Evolutionary conservation across 2,797 vertebrate species (phyloP).

Genomic region (Buceros bicornis): DNA sequence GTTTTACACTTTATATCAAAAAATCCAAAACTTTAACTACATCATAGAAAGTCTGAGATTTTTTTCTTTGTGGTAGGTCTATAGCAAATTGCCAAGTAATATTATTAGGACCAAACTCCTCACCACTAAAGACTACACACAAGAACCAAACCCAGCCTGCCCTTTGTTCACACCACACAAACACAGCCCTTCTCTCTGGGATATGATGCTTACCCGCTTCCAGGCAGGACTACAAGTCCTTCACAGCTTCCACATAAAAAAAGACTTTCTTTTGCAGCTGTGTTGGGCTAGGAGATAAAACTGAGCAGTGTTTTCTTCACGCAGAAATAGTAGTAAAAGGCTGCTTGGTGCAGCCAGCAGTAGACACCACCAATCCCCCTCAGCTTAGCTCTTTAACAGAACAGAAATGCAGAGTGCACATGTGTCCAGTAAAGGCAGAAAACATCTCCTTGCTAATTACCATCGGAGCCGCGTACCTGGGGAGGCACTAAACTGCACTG

Average conservation of each 20-base stretch:
- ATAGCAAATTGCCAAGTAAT: not conserved
- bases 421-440: constrained; percentile 9
- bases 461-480: constrained; percentile 47
- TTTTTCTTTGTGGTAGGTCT: not conserved
- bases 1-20: not conserved
- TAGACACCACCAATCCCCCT: not conserved
- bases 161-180: not conserved
- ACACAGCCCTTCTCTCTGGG: not conserved
- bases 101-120: not conserved
- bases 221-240: not conserved
- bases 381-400: not conserved
- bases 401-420: not conserved
- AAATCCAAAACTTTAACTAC: not conserved
- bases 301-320: not conserved
- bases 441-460: constrained; percentile 64
- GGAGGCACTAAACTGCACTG: constrained; percentile 52
- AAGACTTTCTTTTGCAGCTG: not conserved
- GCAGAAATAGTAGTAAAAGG: not conserved
- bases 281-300: not conserved
- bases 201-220: not conserved
- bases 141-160: not conserved
- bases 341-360: not conserved
- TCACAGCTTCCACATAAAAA: not conserved
- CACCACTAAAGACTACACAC: not conserved
- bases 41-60: not conserved